Base-by-base conservation (phyloP, 1,140 invertebrate genomes). In the Heliconius hewitsoni region DNA sequence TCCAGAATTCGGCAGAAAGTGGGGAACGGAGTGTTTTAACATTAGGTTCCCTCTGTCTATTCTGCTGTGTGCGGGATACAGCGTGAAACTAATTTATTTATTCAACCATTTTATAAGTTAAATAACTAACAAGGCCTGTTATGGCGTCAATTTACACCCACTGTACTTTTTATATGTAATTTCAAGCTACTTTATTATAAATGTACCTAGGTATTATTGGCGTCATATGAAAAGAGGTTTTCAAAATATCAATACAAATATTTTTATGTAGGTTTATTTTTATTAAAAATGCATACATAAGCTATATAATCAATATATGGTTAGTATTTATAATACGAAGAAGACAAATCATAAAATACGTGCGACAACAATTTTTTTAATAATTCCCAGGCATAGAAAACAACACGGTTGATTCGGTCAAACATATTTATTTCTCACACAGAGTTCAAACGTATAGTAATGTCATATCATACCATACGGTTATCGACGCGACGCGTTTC, bases 391-490 rank as follows among this genome's bases (percentile, higher is more conserved):
- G 60, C 60, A 30, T 66, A 30, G 27, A 66, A 66, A 66, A 66
- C 11, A 66, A 66, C 60, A 16, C 60, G 27, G 23, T 23, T 2
- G 23, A 66, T 66, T 66, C 60, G 27, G 27, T 66, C 4, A 66
- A 30, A 66, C 23, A 66, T 66, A 86, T 89, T 85, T 86, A 86
- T 85, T 85, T 83, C 86, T 84, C 84, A 79, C 84, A 82, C 80
- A 85, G 79, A 82, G 84, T 88, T 87, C 86, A 91, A 85, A 86
- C 86, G 82, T 76, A 80, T 78, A 87, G 88, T 86, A 89, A 94
- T 93, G 90, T 94, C 90, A 93, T 93, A 92, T 89, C 89, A 89
- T 76, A 85, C 86, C 86, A 88, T 93, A 93, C 89, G 87, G 88
- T 87, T 85, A 86, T 84, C 82, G 87, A 74, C 87, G 88, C 87